These are phyloP conservation scores for Rhagonycha fulva DNA, from an alignment of 2,888 invertebrate species.

Conservation along the genomic window DNA sequence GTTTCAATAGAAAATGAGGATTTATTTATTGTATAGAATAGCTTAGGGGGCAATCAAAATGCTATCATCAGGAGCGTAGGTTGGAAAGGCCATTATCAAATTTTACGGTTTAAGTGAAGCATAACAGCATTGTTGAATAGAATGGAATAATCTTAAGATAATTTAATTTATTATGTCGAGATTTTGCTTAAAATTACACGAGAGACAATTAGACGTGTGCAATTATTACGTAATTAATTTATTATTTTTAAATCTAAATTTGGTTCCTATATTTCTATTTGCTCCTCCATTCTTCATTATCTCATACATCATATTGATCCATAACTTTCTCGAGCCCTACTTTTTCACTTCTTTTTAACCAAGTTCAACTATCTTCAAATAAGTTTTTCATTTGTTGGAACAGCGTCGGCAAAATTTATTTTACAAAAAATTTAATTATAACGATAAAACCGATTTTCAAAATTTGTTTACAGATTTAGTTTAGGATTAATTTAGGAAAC, in stretches of 20 bases:
- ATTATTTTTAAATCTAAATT: not conserved
- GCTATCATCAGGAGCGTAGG: slow-evolving; percentile 3
- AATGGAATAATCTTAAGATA: not conserved
- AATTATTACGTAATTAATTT: not conserved
- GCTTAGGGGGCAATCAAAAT: slow-evolving; percentile 2
- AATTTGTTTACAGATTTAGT: not conserved
- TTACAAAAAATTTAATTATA: not conserved
- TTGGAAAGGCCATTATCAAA: slow-evolving; percentile 6
- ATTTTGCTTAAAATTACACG: not conserved
- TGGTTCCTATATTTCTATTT: not conserved
- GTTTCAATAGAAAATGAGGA: not conserved
- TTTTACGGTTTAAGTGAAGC: not conserved
- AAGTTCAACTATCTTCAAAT: not conserved
- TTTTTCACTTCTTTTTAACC: not conserved
- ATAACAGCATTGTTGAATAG: not conserved
- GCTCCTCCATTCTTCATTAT: not conserved
- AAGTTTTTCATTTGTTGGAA: not conserved
- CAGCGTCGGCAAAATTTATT: not conserved
- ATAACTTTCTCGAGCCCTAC: not conserved
- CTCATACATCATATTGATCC: not conserved
- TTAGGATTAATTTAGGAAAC: not conserved
- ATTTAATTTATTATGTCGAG: slow-evolving; percentile 3
- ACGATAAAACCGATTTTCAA: not conserved
- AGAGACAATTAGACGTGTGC: not conserved
- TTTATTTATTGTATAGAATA: slow-evolving; percentile 2